Evolutionary conservation across 2,113 vertebrate genomes (phyloP).

Genomic region (Eptesicus fuscus): DNA sequence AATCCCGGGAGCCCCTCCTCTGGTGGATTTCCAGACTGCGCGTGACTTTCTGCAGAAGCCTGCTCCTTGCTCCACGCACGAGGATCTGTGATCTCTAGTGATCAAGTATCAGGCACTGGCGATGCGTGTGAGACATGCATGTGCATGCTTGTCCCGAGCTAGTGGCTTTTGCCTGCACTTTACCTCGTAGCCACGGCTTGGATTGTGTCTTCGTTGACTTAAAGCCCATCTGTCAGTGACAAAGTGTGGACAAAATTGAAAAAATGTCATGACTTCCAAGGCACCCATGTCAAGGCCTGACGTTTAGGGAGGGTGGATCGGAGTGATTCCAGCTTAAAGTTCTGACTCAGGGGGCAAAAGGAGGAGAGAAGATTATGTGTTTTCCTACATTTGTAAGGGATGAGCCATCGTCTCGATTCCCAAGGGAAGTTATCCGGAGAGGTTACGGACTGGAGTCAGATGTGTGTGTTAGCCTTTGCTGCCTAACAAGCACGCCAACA

Average conservation of each 20-base stretch:
- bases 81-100: constrained; percentile 28
- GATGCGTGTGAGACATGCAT: not conserved
- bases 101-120: constrained; percentile 8
- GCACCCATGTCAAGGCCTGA: not conserved
- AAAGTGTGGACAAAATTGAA: not conserved
- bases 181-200: not conserved
- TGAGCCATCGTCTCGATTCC: not conserved
- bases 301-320: not conserved
- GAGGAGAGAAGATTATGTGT: not conserved
- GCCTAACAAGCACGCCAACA: not conserved
- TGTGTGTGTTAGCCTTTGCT: not conserved
- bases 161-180: constrained; percentile 16
- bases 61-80: not conserved
- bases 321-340: not conserved
- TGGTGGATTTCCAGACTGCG: not conserved
- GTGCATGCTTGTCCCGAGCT: not conserved
- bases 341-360: not conserved
- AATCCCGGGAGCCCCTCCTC: not conserved
- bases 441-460: fast-evolving
- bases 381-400: not conserved
- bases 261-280: constrained; percentile 23
- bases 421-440: not conserved
- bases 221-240: constrained; percentile 33
- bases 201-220: constrained; percentile 44
- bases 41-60: constrained; percentile 19